These are phyloP conservation scores for Troides aeacus DNA, from an alignment of 2,888 invertebrate genomes.

Conservation along the genomic window DNA sequence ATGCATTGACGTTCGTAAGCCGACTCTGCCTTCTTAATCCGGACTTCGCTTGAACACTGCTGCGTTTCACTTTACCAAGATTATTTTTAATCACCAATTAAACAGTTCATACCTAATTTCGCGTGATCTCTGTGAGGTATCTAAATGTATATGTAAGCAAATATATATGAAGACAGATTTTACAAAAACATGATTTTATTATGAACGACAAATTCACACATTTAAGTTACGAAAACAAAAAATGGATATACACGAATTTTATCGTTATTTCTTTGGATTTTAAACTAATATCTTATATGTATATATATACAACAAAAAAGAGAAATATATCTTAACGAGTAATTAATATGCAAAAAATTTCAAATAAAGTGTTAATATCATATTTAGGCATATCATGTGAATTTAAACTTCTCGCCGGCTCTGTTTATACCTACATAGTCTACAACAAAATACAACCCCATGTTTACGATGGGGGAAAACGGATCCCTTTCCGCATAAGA, in stretches of 20 bases:
- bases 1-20: constrained; percentile 44
- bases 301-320: too few species aligned
- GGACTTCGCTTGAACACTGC: constrained; percentile 5
- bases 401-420: background rate
- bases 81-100: background rate
- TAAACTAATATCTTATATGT: too few species aligned
- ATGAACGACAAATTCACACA: too few species aligned
- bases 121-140: constrained; percentile 23
- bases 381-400: background rate
- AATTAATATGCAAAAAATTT: background rate
- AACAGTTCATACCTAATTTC: constrained; percentile 7
- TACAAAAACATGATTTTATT: too few species aligned
- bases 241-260: too few species aligned
- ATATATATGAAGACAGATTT: too few species aligned
- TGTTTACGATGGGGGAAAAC: constrained; percentile 73
- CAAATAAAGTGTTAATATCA: background rate
- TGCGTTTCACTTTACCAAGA: constrained; percentile 28
- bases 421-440: constrained; percentile 41
- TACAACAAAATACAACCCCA: constrained; percentile 61
- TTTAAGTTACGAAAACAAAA: too few species aligned
- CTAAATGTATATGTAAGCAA: background rate
- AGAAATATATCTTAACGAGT: too few species aligned
- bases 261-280: too few species aligned
- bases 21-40: constrained; percentile 39
- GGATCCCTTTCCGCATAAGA: constrained; percentile 65